These are phyloP conservation scores for Rafetus swinhoei DNA, from an alignment of 2,113 vertebrate genomes.

Conservation along the genomic window DNA sequence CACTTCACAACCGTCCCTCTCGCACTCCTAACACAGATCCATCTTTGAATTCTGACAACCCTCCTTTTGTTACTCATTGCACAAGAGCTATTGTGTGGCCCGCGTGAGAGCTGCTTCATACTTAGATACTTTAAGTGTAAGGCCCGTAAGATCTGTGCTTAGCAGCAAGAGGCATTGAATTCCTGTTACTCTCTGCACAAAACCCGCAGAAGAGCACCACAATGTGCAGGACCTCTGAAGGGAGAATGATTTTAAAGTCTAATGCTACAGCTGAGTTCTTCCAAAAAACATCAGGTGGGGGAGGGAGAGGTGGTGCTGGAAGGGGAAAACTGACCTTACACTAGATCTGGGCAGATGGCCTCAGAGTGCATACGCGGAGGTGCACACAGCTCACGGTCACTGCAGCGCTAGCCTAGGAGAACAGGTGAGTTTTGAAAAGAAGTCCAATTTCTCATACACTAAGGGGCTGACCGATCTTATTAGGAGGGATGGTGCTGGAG, in stretches of 20 bases:
- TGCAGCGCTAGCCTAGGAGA: not conserved
- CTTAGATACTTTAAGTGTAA: slow-evolving; percentile 4
- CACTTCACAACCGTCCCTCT: not conserved
- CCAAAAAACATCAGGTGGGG: not conserved
- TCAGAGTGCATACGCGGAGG: not conserved
- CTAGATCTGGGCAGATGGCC: not conserved
- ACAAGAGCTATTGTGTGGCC: not conserved
- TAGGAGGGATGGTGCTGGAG: slow-evolving; percentile 42
- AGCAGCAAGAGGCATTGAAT: not conserved
- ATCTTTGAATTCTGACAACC: not conserved
- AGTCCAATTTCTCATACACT: slow-evolving; percentile 22
- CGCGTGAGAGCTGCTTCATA: slow-evolving; percentile 24
- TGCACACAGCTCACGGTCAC: not conserved
- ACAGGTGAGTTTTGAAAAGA: not conserved
- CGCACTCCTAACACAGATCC: not conserved
- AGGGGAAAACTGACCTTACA: not conserved
- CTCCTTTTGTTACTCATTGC: not conserved
- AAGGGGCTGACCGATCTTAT: not conserved
- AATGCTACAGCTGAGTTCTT: not conserved
- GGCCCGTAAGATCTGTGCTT: not conserved
- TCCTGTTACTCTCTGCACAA: not conserved
- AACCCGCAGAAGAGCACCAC: not conserved
- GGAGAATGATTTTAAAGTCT: not conserved
- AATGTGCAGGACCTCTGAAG: not conserved
- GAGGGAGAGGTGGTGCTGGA: not conserved